These are phyloP conservation scores for Brachyptera risi DNA, from an alignment of 2,888 invertebrate genomes.

Conservation along the genomic window DNA sequence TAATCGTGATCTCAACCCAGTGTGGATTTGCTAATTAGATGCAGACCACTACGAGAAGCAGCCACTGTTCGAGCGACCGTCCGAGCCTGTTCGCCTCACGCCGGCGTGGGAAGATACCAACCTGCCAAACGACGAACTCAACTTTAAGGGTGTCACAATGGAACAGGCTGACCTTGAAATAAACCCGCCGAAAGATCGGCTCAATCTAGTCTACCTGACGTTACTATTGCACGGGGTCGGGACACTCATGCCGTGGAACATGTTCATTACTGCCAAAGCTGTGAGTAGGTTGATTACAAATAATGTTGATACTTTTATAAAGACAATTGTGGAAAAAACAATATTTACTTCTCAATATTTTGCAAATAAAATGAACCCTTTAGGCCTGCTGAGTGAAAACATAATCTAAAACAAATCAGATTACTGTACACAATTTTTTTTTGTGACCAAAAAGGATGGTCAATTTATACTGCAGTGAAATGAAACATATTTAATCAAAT, in stretches of 20 bases:
- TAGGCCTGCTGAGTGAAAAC: too few species aligned
- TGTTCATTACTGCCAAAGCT: slow-evolving; percentile 92
- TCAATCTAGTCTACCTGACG: slow-evolving; percentile 79
- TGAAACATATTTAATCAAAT: too few species aligned
- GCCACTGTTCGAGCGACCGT: slow-evolving; percentile 50
- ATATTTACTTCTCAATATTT: too few species aligned
- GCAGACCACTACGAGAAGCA: slow-evolving; percentile 48
- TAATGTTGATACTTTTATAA: neutral
- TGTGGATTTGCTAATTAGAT: neutral
- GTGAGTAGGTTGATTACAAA: slow-evolving; percentile 50
- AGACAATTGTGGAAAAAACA: neutral
- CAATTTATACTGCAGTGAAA: too few species aligned
- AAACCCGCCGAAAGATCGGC: slow-evolving; percentile 72
- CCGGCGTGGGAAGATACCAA: slow-evolving; percentile 86
- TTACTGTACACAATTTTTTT: too few species aligned
- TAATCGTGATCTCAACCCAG: too few species aligned
- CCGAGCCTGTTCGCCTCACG: slow-evolving; percentile 76
- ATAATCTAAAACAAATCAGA: too few species aligned
- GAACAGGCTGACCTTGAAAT: slow-evolving; percentile 65
- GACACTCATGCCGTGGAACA: slow-evolving; percentile 96
- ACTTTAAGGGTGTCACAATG: slow-evolving; percentile 68
- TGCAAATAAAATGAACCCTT: too few species aligned
- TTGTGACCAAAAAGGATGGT: too few species aligned
- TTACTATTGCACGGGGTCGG: slow-evolving; percentile 92
- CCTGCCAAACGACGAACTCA: slow-evolving; percentile 77